Conservation (phyloP, 2,797 vertebrate genomes). For the Darevskia nairensis region DNA sequence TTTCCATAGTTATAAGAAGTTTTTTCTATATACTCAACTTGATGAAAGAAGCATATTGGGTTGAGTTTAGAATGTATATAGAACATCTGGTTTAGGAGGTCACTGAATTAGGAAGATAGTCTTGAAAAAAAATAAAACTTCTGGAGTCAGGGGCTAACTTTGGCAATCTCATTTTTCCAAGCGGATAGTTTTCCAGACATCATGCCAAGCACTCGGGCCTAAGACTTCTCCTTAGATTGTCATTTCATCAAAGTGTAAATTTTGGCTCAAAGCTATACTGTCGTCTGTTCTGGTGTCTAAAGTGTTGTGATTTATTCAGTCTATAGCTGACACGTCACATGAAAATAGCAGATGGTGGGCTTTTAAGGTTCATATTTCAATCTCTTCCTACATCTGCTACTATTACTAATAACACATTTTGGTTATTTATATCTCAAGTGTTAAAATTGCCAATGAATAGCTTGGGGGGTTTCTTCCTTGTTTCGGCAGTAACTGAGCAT, state of each 20-base stretch:
- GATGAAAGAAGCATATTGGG: slow-evolving; percentile 12
- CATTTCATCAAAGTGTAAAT: slow-evolving; percentile 13
- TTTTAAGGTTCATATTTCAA: slow-evolving; percentile 18
- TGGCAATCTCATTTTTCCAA: slow-evolving; percentile 21
- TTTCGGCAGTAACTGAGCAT: not conserved
- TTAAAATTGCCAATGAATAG: not conserved
- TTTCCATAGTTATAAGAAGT: not conserved
- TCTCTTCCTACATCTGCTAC: not conserved
- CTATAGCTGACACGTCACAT: not conserved
- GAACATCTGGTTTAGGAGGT: slow-evolving; percentile 7
- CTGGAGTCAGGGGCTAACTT: not conserved
- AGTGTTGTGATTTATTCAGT: slow-evolving; percentile 26
- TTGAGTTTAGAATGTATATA: slow-evolving; percentile 6
- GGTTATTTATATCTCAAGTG: slow-evolving; percentile 3
- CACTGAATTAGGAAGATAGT: not conserved
- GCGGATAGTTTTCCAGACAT: slow-evolving; percentile 37
- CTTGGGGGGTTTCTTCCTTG: not conserved
- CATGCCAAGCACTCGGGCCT: not conserved
- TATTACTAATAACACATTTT: slow-evolving; percentile 22
- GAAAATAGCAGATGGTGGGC: slow-evolving; percentile 17
- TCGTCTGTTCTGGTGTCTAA: slow-evolving; percentile 7
- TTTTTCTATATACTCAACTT: not conserved
- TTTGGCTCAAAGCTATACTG: slow-evolving; percentile 13
- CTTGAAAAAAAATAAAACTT: not conserved
- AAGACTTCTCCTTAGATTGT: slow-evolving; percentile 8